phyloP scores from a whole-genome alignment of 2,113 vertebrate species.

The Genyomyrus donnyi region DNA sequence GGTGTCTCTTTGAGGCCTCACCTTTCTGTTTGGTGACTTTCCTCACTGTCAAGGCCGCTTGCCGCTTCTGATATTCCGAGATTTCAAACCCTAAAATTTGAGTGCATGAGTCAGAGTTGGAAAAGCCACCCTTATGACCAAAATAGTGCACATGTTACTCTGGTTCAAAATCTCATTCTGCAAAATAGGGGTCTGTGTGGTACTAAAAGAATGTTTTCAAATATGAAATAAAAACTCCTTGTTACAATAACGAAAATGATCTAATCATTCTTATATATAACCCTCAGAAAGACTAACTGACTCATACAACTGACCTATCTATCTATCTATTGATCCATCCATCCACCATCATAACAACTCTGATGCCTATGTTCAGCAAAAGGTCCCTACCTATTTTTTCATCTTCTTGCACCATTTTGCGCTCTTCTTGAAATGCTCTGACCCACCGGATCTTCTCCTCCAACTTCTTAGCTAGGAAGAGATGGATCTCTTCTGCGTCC shows the following conservation, averaged over 20 bases:
- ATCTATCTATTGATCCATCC: background rate
- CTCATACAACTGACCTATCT: background rate
- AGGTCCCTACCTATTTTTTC: conserved; percentile 92
- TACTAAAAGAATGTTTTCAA: background rate
- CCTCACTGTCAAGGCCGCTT: conserved; percentile 96
- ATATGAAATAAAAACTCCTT: background rate
- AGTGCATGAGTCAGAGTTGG: background rate
- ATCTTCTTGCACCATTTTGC: conserved; percentile 98
- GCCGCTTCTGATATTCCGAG: conserved; percentile 97
- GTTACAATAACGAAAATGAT: background rate
- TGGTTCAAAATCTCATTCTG: background rate
- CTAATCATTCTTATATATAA: background rate
- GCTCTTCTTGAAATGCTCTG: conserved; percentile 92
- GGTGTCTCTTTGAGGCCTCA: conserved; percentile 67
- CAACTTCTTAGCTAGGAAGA: conserved; percentile 95
- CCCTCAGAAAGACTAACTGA: background rate
- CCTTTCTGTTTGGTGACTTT: conserved; percentile 99
- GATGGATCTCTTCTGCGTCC: conserved; percentile 94
- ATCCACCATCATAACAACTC: background rate
- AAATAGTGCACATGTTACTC: background rate
- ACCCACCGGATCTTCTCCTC: conserved; percentile 98
- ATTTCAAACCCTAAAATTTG: conserved; percentile 85
- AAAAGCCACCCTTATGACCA: background rate
- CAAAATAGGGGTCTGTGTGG: background rate
- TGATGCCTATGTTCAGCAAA: background rate